Evolutionary conservation across 1,140 invertebrate species (phyloP).

Genomic region (Platorchestia sp.): DNA sequence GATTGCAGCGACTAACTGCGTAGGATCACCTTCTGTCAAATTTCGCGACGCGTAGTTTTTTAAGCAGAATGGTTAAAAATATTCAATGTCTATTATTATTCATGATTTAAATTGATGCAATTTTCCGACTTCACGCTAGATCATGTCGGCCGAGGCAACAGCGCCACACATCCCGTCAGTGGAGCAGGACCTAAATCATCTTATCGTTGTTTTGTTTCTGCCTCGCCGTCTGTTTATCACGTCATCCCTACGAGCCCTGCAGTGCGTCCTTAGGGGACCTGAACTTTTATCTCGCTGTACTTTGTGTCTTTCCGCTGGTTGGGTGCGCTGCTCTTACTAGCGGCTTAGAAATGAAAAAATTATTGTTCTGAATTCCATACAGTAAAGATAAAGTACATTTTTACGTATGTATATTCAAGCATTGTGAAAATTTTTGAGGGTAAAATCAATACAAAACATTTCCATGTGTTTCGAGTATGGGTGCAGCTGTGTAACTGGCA

Average conservation of each 20-base stretch:
- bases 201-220: neutral
- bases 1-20: neutral
- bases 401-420: too few species aligned
- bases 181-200: neutral
- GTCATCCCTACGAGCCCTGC: neutral
- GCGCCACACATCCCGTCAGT: neutral
- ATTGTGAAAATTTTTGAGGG: too few species aligned
- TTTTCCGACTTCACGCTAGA: neutral
- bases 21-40: neutral
- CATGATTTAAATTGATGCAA: neutral
- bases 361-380: too few species aligned
- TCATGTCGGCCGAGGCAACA: neutral
- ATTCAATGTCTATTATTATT: neutral
- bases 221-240: neutral
- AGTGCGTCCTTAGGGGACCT: neutral
- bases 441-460: too few species aligned
- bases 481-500: too few species aligned
- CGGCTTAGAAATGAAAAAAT: neutral
- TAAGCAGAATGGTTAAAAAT: neutral
- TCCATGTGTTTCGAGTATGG: too few species aligned
- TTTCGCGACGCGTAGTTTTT: neutral
- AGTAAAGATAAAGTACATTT: too few species aligned
- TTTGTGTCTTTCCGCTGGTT: neutral
- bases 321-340: neutral
- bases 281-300: neutral